phyloP scores from a whole-genome alignment of 2,888 invertebrate genomes.

The Chrysodeixis includens region DNA sequence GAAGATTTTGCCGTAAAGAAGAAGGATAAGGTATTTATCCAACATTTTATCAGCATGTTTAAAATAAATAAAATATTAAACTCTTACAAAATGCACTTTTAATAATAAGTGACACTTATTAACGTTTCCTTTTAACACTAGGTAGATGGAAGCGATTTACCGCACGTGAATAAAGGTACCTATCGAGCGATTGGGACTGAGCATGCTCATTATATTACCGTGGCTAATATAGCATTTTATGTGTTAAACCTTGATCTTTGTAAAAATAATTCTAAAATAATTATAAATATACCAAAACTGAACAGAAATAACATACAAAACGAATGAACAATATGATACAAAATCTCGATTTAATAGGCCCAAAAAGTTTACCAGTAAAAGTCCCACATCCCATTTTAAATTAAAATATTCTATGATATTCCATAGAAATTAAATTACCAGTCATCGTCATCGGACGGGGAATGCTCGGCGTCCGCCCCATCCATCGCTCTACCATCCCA shows the following conservation, averaged over 20 bases:
- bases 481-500: conserved; percentile 88
- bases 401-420: conserved; percentile 62
- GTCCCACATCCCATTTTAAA: conserved; percentile 7
- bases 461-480: conserved; percentile 91
- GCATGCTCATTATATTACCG: conserved; percentile 41
- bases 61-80: conserved; percentile 20
- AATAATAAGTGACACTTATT: conserved; percentile 45
- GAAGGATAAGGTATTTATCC: conserved; percentile 77
- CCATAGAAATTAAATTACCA: conserved; percentile 86
- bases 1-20: conserved; percentile 78
- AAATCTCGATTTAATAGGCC: neutral
- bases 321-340: neutral
- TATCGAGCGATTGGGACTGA: conserved; percentile 54
- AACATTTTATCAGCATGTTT: conserved; percentile 33
- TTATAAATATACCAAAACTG: neutral
- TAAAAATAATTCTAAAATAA: too few species aligned
- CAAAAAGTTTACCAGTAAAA: neutral
- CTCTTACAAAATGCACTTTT: conserved; percentile 32
- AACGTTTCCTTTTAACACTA: conserved; percentile 69
- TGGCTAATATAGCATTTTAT: neutral
- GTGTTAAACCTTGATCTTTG: too few species aligned
- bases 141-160: conserved; percentile 75
- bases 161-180: conserved; percentile 75
- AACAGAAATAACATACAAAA: neutral
- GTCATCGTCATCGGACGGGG: conserved; percentile 90